Conservation (phyloP, 2,113 vertebrate species). For the Mola mola region DNA sequence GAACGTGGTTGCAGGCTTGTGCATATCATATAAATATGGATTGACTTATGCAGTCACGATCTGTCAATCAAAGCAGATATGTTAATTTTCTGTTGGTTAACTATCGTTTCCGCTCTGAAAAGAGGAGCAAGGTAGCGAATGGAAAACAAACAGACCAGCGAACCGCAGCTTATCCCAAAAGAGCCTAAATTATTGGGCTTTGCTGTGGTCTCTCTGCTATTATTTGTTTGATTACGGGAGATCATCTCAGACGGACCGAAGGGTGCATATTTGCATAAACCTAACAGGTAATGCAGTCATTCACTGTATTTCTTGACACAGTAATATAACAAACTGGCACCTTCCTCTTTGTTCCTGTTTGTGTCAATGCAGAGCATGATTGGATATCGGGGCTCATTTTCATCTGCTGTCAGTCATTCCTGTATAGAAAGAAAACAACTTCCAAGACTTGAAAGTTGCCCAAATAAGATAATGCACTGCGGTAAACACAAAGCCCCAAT, state of each 20-base stretch:
- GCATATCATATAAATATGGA: too few species aligned
- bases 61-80: too few species aligned
- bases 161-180: slow-evolving; percentile 19
- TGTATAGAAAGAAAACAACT: slow-evolving; percentile 43
- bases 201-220: too few species aligned
- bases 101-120: neutral
- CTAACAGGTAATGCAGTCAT: slow-evolving; percentile 18
- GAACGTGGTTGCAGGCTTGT: too few species aligned
- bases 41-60: too few species aligned
- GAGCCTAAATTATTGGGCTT: slow-evolving; percentile 20
- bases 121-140: neutral
- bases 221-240: slow-evolving; percentile 22
- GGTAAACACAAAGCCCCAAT: slow-evolving; percentile 15
- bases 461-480: slow-evolving; percentile 16
- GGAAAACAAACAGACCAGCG: neutral
- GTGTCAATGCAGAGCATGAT: neutral
- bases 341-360: slow-evolving; percentile 18
- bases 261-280: slow-evolving; percentile 38
- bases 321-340: slow-evolving; percentile 8
- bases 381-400: slow-evolving; percentile 33
- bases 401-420: slow-evolving; percentile 40
- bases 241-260: neutral
- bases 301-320: slow-evolving; percentile 8
- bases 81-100: neutral
- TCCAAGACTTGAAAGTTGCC: slow-evolving; percentile 16